A percentile compares a stretch with the other conserved stretches of the same genome.
Evolutionary conservation across 2,797 vertebrate species (phyloP).

Genomic region (Linurgus olivaceus): DNA sequence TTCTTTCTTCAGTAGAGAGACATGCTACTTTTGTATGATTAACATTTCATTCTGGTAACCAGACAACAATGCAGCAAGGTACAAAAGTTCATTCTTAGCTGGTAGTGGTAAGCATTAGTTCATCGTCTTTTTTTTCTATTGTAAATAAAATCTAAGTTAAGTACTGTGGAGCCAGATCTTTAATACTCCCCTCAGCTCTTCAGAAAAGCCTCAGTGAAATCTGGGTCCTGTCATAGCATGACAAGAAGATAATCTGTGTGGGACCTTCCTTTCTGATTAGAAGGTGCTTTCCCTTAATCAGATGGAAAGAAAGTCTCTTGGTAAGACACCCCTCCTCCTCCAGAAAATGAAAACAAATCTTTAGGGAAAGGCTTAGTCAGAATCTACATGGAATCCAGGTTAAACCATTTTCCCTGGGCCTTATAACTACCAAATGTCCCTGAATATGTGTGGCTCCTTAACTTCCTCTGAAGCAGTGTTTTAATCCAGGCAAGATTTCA

Average conservation of each 20-base stretch:
- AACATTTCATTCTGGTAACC: conserved; percentile 17
- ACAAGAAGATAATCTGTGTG: conserved; percentile 51
- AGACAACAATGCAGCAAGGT: background rate
- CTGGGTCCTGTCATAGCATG: conserved; percentile 24
- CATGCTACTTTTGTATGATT: background rate
- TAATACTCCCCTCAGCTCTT: background rate
- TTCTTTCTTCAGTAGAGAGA: background rate
- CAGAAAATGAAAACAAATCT: conserved; percentile 57
- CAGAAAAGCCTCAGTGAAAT: conserved; percentile 39
- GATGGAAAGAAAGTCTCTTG: conserved; percentile 19
- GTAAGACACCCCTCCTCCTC: conserved; percentile 11
- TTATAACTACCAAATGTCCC: background rate
- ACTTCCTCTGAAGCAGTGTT: conserved; percentile 28
- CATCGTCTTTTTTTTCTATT: background rate
- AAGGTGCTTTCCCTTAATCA: conserved; percentile 38
- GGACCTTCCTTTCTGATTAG: conserved; percentile 40
- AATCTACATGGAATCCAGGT: conserved; percentile 35
- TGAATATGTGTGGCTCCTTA: background rate
- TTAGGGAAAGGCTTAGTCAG: conserved; percentile 55
- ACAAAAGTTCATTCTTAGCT: background rate
- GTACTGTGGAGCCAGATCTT: background rate
- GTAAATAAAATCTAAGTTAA: background rate
- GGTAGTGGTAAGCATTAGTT: background rate
- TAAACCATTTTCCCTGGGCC: conserved; percentile 44
- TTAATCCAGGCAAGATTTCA: conserved; percentile 55